Conservation (phyloP, 2,113 vertebrate species). For the Myotis davidii region DNA sequence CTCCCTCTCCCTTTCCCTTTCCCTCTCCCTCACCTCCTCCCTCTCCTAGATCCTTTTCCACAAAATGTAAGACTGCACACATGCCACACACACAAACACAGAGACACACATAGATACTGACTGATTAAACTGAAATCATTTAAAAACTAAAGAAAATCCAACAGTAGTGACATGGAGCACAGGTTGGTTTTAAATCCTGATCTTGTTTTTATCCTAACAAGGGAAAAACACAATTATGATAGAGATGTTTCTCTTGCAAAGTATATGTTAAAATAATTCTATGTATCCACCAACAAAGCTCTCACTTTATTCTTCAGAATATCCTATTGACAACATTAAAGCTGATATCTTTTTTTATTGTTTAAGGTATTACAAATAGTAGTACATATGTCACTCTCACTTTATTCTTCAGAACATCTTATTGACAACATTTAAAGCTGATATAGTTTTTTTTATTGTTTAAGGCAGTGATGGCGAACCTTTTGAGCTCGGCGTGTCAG, state of each 20-base stretch:
- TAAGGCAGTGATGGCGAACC: no score
- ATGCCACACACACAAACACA: not conserved
- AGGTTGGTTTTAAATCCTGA: constrained; percentile 29
- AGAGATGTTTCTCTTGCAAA: not conserved
- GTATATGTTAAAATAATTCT: not conserved
- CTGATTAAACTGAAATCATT: not conserved
- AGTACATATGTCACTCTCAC: no score
- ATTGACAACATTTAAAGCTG: no score
- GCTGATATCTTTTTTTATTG: not conserved
- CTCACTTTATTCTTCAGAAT: constrained; percentile 43
- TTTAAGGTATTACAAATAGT: no score
- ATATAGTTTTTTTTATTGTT: no score
- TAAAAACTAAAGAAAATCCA: not conserved
- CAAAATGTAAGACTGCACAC: no score
- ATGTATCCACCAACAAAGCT: not conserved
- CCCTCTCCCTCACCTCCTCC: not conserved
- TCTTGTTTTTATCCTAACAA: constrained; percentile 16
- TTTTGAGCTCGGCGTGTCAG: no score
- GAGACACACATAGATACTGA: not conserved
- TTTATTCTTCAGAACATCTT: no score
- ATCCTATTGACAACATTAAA: not conserved
- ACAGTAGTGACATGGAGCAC: not conserved
- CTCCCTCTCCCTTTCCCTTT: not conserved
- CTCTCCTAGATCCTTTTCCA: no score
- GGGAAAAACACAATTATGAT: not conserved